These are phyloP conservation scores for Lepidocyrtoides sp. DNA, from an alignment of 2,888 invertebrate species.

Conservation along the genomic window DNA sequence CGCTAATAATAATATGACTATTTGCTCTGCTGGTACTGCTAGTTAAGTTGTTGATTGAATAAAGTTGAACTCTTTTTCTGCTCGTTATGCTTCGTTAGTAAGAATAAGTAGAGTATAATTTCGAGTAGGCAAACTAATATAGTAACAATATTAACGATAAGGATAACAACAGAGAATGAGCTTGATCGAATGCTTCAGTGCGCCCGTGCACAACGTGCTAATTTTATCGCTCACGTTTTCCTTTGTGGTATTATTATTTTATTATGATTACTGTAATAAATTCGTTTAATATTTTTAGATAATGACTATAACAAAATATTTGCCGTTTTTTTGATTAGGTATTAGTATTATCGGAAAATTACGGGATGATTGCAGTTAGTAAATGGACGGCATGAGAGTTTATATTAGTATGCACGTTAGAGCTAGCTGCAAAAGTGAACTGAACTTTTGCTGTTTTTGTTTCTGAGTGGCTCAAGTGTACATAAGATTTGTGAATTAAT, in stretches of 20 bases:
- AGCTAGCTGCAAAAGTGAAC: too few species aligned
- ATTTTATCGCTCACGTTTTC: not conserved
- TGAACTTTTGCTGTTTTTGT: too few species aligned
- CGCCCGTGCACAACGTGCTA: not conserved
- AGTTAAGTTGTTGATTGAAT: conserved; percentile 7
- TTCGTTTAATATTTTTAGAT: not conserved
- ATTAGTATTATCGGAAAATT: too few species aligned
- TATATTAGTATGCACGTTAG: too few species aligned
- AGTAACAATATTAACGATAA: not conserved
- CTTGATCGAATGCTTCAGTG: not conserved
- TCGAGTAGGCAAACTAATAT: not conserved
- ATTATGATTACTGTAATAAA: not conserved
- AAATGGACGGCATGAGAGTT: too few species aligned
- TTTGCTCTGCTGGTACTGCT: not conserved
- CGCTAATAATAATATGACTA: too few species aligned
- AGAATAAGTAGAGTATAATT: conserved; percentile 1
- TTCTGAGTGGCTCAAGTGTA: not conserved
- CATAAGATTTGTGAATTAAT: not conserved
- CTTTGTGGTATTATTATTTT: not conserved
- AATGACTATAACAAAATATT: not conserved
- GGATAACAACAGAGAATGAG: not conserved
- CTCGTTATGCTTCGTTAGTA: not conserved
- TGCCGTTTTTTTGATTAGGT: not conserved
- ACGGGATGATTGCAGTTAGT: too few species aligned
- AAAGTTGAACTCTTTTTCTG: not conserved